Base-by-base conservation (phyloP, 2,888 invertebrate species). In the Drosophila rellima region DNA sequence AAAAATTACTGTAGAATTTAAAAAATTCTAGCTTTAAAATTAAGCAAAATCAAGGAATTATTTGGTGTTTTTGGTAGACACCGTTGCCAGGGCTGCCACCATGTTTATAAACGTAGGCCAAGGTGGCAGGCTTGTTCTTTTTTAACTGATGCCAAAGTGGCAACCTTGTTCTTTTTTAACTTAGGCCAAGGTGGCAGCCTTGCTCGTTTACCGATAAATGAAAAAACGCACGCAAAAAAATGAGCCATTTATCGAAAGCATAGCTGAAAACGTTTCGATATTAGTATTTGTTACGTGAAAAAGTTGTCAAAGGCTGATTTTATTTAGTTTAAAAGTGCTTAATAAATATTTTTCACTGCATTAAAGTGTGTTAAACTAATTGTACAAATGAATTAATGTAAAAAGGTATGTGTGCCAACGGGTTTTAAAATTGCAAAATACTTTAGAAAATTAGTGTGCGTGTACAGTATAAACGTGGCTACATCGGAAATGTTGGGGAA, bases 211-310 rank as follows among this genome's bases (percentile, higher is more conserved):
- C n/a, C n/a, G 20, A 2, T 20, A 2, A 20, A 20, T 20, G 2
- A 20, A 20, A 20, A 20, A 26, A 26, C 26, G n/a, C n/a, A n/a
- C n/a, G n/a, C n/a, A n/a, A n/a, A n/a, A n/a, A n/a, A n/a, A n/a
- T 18, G 40, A 10, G n/a, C 37, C 6, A 37, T 37, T 18, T 40
- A 20, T 20, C 44, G n/a, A 44, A 18, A 8, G 26, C 26, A 26
- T 23, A 2, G 6, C 13, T 23, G 6, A 6, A 44, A n/a, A 44
- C 2, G 8, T 42, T 44, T 23, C 44, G 44, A 23, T 44, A 23
- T 2, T n/a, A 23, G 3, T 5, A 78, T 56, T 79, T 75, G 88
- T 85, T 85, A 85, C 88, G 86, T 85, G 86, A 75, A 80, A 74
- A 76, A 77, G 40, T 85, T 82, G 77, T 82, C 77, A 74, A 74